Evolutionary conservation across 2,113 vertebrate genomes (phyloP), one percentile per base, ranked within the genome.

Genomic region (Girardinichthys multiradiatus): DNA sequence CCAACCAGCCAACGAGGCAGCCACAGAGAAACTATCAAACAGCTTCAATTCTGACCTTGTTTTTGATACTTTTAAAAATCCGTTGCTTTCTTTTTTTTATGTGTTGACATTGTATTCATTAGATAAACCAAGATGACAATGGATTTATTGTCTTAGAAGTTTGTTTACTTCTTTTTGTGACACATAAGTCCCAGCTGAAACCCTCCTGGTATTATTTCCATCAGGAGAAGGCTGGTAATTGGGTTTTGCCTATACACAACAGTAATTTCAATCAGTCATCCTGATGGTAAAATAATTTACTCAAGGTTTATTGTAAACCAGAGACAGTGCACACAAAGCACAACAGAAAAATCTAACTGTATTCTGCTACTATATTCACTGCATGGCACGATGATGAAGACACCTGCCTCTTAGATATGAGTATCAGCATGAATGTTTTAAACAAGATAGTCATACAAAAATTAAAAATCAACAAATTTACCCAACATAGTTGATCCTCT

Each of bases 281-380:
- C 88, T 86, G 88, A 88, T 86, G 84, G 84, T 75, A 73, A 86
- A 83, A 86, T 85, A 48, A 86, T 79, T 90, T 90, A 81, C 42
- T 72, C 67, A 61, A 69, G 61, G 61, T 77, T 86, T 85, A 86
- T 70, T 64, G 88, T 54, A 70, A 85, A 83, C 83, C 54, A n/a
- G 86, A 70, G 83, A 79, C 27, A 17, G 54, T 24, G 64, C 76
- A 74, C 69, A 51, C 48, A 57, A 60, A 57, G 70, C 45, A 31
- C 17, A 39, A 58, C 2, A 62, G 24, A 57, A 57, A 62, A 48
- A 54, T 70, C 14, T 11, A n/a, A 57, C 59, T 29, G 30, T 12
- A n/a, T 28, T 4, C 15, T 51, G 68, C 26, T 24, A 12, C 48
- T 28, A 29, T 5, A 66, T 68, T 67, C 74, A 80, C 57, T 45